Conservation (phyloP, 2,113 vertebrate species). For the Mustelus asterias region DNA sequence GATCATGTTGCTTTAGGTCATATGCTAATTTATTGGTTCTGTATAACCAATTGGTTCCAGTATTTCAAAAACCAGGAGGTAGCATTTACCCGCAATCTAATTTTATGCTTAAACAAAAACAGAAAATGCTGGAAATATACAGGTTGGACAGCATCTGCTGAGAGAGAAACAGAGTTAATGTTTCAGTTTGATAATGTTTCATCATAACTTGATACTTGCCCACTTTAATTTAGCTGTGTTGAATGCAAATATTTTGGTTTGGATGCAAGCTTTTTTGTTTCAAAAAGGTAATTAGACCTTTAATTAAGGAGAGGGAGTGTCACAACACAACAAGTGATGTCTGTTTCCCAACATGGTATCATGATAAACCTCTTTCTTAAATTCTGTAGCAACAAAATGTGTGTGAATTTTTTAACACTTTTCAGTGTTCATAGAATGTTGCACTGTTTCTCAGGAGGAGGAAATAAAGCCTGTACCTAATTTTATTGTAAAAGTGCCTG, state of each 20-base stretch:
- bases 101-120: neutral
- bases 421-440: neutral
- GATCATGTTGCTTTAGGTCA: neutral
- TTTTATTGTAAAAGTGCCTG: neutral
- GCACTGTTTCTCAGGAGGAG: neutral
- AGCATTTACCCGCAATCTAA: neutral
- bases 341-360: neutral
- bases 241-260: neutral
- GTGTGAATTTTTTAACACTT: neutral
- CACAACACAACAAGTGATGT: neutral
- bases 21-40: neutral
- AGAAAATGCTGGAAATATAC: neutral
- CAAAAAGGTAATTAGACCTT: neutral
- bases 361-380: neutral
- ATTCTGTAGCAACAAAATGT: neutral
- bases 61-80: neutral
- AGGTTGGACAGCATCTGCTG: neutral
- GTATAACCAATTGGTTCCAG: neutral
- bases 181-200: neutral
- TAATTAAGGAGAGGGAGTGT: neutral
- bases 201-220: neutral
- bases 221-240: neutral
- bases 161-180: neutral
- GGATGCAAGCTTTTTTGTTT: neutral
- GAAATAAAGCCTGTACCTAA: neutral